These are phyloP conservation scores for Drosophila sp. DNA, from an alignment of 1,140 invertebrate genomes.

Conservation along the genomic window DNA sequence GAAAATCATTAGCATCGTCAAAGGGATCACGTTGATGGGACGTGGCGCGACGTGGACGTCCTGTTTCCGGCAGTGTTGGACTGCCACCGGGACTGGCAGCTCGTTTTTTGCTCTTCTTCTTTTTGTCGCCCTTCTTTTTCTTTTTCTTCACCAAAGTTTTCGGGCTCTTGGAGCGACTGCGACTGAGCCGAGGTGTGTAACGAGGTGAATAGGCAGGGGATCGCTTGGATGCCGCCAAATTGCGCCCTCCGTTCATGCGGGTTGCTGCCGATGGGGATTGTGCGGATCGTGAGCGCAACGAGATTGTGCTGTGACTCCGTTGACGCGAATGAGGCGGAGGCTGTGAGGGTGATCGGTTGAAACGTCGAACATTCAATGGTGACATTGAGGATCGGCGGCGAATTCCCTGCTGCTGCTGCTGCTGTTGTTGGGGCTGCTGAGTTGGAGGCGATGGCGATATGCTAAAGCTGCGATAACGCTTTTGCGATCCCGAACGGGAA, in stretches of 20 bases:
- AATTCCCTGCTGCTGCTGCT: conserved; percentile 29
- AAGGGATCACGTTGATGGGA: conserved; percentile 73
- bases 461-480: conserved; percentile 72
- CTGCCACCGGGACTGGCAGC: conserved; percentile 52
- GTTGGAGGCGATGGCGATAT: conserved; percentile 64
- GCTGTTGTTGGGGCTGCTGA: conserved; percentile 33
- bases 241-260: conserved; percentile 59
- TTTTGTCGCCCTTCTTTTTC: conserved; percentile 71
- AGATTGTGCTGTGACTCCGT: conserved; percentile 58
- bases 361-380: conserved; percentile 31
- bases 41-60: conserved; percentile 51
- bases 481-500: conserved; percentile 63
- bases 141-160: conserved; percentile 62
- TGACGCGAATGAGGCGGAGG: conserved; percentile 24
- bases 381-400: conserved; percentile 41
- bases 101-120: conserved; percentile 73
- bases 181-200: conserved; percentile 69
- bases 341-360: conserved; percentile 50
- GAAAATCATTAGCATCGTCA: conserved; percentile 58
- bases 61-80: conserved; percentile 40
- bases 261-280: conserved; percentile 48
- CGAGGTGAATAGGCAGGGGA: conserved; percentile 61
- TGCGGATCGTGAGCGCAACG: conserved; percentile 61
- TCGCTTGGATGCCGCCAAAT: conserved; percentile 41
- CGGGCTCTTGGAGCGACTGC: conserved; percentile 66